Evolutionary conservation across 2,888 invertebrate genomes (phyloP), one percentile per base, ranked within the genome.

Genomic region (Eilema caniola): DNA sequence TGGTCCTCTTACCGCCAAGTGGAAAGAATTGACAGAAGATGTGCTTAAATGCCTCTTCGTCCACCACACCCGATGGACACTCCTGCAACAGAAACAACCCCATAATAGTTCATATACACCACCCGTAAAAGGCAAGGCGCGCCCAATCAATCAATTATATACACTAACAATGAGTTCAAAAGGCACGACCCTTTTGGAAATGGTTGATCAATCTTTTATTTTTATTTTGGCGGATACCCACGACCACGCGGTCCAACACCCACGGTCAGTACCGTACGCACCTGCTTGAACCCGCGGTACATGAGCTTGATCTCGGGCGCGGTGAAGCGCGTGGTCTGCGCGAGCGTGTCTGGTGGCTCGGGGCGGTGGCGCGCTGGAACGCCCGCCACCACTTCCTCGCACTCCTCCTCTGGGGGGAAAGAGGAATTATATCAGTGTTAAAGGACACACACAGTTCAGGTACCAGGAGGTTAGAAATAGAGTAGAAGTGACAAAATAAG

Each of bases 1-100:
- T 68, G 25, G 12, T 7, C 14, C n/a, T 91, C 96, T 95, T 89
- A 98, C 98, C 98, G 90, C 98, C 98, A 86, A 98, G 97, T 0
- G 98, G 98, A 89, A 98, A 98, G 94, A 98, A 98, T 92, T 98
- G 98, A 0, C 97, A 97, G 92, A 98, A 98, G 81, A 98, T 98
- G 83, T 97, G 96, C 90, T 98, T 98, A 95, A 98, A 98, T 3
- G 97, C 97, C 69, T 98, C 98, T 86, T 98, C 98, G 85, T 98
- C 98, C 62, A 98, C 98, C 85, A 98, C 96, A 1, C 98, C 98
- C 0, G 97, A 97, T 0, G 98, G 98, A 88, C 98, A 98, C 89
- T 98, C 97, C 97, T 97, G 95, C 3, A 94, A 81, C 79, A 66
- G 41, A n/a, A 24, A 20, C 37, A 63, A 2, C 3, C 33, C 1